Evolutionary conservation across 1,140 invertebrate genomes (phyloP).

Genomic region (Drosophila simulans): DNA sequence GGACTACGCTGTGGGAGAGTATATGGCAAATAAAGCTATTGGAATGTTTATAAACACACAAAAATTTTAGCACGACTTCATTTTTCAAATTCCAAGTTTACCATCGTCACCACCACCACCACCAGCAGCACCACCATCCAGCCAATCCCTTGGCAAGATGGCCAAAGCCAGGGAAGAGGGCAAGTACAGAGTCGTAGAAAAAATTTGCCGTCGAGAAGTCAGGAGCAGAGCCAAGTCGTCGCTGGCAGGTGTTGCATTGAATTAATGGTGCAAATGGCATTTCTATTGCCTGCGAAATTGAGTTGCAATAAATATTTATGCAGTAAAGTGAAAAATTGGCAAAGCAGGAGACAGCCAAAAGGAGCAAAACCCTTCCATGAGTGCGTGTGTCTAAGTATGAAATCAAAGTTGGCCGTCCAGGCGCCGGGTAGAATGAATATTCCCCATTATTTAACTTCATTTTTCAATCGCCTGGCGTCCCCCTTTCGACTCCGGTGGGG

Average conservation of each 20-base stretch:
- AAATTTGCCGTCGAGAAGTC: slow-evolving; percentile 53
- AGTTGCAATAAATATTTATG: slow-evolving; percentile 83
- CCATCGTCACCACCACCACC: slow-evolving; percentile 14
- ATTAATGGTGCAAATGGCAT: slow-evolving; percentile 82
- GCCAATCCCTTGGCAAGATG: background rate
- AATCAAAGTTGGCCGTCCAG: slow-evolving; percentile 56
- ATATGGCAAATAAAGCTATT: slow-evolving; percentile 66
- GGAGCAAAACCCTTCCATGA: slow-evolving; percentile 1
- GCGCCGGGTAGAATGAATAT: slow-evolving; percentile 75
- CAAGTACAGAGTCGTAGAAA: slow-evolving; percentile 5
- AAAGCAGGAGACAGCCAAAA: slow-evolving; percentile 61
- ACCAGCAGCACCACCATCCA: background rate
- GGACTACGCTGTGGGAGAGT: slow-evolving; percentile 15
- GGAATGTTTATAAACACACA: slow-evolving; percentile 80
- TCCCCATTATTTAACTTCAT: slow-evolving; percentile 68
- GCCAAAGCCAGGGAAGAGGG: background rate
- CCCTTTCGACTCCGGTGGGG: background rate
- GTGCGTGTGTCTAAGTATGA: slow-evolving; percentile 36
- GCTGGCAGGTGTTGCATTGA: slow-evolving; percentile 80
- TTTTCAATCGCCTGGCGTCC: slow-evolving; percentile 34
- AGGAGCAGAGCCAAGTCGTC: slow-evolving; percentile 69
- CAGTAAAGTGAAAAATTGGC: slow-evolving; percentile 82
- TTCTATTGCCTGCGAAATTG: slow-evolving; percentile 82
- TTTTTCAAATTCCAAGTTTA: slow-evolving; percentile 74
- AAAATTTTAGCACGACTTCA: slow-evolving; percentile 74